Conservation (phyloP, 2,113 vertebrate genomes). For the Chamaea fasciata region DNA sequence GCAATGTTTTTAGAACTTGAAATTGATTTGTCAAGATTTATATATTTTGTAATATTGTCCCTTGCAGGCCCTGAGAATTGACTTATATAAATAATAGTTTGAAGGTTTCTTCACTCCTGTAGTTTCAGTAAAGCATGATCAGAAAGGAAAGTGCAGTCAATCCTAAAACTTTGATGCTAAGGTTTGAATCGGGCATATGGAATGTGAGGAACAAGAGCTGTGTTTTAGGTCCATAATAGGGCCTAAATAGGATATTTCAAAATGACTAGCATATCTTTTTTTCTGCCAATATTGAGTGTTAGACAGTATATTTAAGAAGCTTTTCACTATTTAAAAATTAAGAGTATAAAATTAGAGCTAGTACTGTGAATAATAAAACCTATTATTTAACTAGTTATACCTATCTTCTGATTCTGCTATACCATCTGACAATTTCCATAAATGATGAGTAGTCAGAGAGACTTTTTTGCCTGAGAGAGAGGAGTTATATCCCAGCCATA, state of each 20-base stretch:
- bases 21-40: not conserved
- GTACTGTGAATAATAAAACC: not conserved
- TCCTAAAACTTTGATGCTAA: not conserved
- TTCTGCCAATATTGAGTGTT: not conserved
- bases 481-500: not conserved
- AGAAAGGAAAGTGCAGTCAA: not conserved
- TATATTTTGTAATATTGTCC: not conserved
- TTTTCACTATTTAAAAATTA: not conserved
- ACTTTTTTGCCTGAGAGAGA: not conserved
- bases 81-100: not conserved
- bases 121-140: not conserved
- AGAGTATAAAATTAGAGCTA: not conserved
- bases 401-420: not conserved
- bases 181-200: not conserved
- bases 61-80: not conserved
- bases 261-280: not conserved
- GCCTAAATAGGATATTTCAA: not conserved
- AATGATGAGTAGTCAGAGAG: not conserved
- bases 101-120: not conserved
- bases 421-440: not conserved
- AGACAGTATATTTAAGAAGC: not conserved
- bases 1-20: not conserved
- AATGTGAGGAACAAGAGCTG: not conserved
- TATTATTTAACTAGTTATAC: not conserved
- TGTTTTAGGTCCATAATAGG: not conserved